Percentiles rank a stretch among this genome's conserved stretches.
Conservation (phyloP, 2,888 invertebrate species). For the Pyrochroa serraticornis region DNA sequence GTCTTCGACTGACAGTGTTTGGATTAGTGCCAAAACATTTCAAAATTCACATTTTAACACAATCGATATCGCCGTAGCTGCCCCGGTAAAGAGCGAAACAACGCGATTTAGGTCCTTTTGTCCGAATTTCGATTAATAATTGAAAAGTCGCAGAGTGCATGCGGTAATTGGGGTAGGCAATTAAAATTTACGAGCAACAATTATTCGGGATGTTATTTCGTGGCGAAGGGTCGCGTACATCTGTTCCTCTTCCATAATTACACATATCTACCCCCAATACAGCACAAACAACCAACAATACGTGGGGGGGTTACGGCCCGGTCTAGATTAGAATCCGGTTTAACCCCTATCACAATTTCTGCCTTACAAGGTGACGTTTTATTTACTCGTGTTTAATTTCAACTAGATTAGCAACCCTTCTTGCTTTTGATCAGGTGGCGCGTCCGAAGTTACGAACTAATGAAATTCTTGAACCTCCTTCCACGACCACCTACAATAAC, state of each 20-base stretch:
- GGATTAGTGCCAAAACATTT: conserved; percentile 30
- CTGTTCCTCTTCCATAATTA: not conserved
- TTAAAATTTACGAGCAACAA: not conserved
- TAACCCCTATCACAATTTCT: not conserved
- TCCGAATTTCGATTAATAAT: conserved; percentile 1
- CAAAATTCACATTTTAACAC: conserved; percentile 29
- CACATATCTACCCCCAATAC: not conserved
- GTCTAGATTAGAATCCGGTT: conserved; percentile 3
- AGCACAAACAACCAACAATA: conserved; percentile 11
- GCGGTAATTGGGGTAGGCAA: no score
- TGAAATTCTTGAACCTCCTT: no score
- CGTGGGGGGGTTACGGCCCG: not conserved
- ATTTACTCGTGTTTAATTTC: no score
- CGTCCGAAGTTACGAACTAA: no score
- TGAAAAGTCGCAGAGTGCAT: not conserved
- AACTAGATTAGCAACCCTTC: no score
- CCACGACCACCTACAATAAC: no score
- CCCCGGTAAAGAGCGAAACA: conserved; percentile 12
- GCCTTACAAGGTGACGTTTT: no score
- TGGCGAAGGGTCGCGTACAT: not conserved
- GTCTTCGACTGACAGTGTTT: conserved; percentile 15
- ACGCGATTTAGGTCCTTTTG: conserved; percentile 6
- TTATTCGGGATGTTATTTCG: not conserved
- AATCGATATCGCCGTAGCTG: conserved; percentile 21
- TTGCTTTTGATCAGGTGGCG: no score